Conservation (phyloP, 1,140 invertebrate genomes). For the Archegozetes longisetosus region DNA sequence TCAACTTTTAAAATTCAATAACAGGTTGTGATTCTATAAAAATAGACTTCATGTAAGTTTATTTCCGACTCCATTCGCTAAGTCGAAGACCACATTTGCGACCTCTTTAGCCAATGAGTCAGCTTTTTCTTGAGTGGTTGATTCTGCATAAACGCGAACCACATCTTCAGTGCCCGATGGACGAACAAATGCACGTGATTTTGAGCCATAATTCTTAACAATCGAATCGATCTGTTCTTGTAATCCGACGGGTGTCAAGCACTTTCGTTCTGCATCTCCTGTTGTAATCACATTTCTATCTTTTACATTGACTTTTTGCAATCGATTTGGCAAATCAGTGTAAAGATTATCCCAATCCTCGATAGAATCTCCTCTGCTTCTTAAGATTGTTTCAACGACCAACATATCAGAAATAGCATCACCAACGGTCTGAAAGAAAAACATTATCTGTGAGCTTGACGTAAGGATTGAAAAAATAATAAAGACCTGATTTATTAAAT, state of each 20-base stretch:
- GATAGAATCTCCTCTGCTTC: constrained; percentile 56
- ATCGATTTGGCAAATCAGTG: constrained; percentile 66
- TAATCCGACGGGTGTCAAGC: constrained; percentile 57
- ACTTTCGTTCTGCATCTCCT: constrained; percentile 63
- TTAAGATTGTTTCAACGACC: constrained; percentile 76
- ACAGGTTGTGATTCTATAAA: too few relatives aligned
- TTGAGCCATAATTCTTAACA: constrained; percentile 38
- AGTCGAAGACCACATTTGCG: constrained; percentile 5
- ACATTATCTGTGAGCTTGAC: background rate
- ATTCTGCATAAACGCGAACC: constrained; percentile 90
- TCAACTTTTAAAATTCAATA: too few relatives aligned
- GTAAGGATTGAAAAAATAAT: background rate
- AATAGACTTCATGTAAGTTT: too few relatives aligned
- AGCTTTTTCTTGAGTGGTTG: constrained; percentile 49
- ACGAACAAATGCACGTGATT: constrained; percentile 32
- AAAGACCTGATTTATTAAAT: constrained; percentile 61
- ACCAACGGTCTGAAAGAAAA: constrained; percentile 56
- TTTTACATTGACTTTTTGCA: constrained; percentile 69
- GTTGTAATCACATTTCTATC: constrained; percentile 70
- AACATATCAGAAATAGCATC: constrained; percentile 93
- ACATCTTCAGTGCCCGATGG: constrained; percentile 96
- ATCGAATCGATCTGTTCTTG: constrained; percentile 61
- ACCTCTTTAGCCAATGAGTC: constrained; percentile 59
- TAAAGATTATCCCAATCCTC: constrained; percentile 64
- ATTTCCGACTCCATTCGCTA: constrained; percentile 10